Percentiles rank a stretch among this genome's conserved stretches.
phyloP scores from a whole-genome alignment of 2,113 vertebrate genomes.

The Irena cyanogastra region DNA sequence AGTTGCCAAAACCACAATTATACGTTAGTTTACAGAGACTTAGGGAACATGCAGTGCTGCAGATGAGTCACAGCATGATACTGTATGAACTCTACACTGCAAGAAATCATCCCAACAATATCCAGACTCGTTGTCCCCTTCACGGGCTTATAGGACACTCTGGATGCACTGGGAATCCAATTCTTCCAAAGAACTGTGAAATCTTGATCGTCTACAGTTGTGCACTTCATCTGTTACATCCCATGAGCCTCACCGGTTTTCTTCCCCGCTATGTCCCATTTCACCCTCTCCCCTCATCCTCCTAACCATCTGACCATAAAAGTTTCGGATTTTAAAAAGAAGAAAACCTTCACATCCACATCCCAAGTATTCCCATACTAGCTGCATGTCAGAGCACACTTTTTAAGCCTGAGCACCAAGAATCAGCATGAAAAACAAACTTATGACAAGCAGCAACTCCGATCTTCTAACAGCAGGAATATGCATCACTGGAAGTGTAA shows the following conservation, averaged over 20 bases:
- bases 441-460: background rate
- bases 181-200: background rate
- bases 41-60: background rate
- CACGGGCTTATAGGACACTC: background rate
- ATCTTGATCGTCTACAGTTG: accelerated
- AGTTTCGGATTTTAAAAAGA: background rate
- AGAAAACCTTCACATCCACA: background rate
- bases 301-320: background rate
- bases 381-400: background rate
- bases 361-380: background rate
- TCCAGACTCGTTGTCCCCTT: background rate
- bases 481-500: accelerated
- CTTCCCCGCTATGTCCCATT: background rate
- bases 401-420: background rate
- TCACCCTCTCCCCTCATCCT: background rate
- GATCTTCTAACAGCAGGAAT: background rate
- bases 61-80: background rate
- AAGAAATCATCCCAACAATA: background rate
- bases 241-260: background rate
- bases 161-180: background rate
- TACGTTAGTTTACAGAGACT: background rate
- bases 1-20: background rate
- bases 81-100: background rate
- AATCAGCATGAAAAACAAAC: background rate
- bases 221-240: background rate